These are phyloP conservation scores for Rostratula benghalensis DNA, from an alignment of 2,113 vertebrate species.

Conservation along the genomic window DNA sequence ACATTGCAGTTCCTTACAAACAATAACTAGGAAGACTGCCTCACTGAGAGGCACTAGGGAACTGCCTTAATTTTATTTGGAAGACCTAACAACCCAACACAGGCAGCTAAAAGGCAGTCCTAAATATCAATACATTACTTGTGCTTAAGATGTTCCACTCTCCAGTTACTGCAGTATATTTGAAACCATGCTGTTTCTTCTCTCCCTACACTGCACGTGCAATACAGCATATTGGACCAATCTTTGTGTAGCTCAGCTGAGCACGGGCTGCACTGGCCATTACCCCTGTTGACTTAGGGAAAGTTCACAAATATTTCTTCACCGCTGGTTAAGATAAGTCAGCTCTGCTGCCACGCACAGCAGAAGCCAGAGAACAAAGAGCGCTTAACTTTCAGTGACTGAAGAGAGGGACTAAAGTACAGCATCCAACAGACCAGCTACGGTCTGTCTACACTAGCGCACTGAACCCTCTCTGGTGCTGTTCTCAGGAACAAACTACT, in stretches of 20 bases:
- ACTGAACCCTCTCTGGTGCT: background rate
- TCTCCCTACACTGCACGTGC: background rate
- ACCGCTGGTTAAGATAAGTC: background rate
- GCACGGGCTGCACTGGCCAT: background rate
- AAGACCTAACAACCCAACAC: background rate
- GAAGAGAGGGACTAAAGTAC: background rate
- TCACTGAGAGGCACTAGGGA: background rate
- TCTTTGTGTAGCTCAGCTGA: background rate
- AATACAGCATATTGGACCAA: background rate
- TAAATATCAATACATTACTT: background rate
- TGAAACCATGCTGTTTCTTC: background rate
- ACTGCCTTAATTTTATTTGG: background rate
- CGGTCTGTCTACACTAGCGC: background rate
- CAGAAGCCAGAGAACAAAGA: constrained; percentile 36
- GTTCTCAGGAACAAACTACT: background rate
- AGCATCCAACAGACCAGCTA: background rate
- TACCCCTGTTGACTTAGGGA: constrained; percentile 28
- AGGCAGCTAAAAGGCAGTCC: background rate
- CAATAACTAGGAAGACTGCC: background rate
- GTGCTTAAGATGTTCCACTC: background rate
- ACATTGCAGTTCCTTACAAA: background rate
- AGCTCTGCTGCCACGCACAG: background rate
- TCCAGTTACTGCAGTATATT: background rate
- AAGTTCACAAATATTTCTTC: constrained; percentile 65
- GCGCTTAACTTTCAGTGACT: background rate